These are phyloP conservation scores for Lasioglossum lativentre DNA, from an alignment of 2,888 invertebrate species.

Conservation along the genomic window DNA sequence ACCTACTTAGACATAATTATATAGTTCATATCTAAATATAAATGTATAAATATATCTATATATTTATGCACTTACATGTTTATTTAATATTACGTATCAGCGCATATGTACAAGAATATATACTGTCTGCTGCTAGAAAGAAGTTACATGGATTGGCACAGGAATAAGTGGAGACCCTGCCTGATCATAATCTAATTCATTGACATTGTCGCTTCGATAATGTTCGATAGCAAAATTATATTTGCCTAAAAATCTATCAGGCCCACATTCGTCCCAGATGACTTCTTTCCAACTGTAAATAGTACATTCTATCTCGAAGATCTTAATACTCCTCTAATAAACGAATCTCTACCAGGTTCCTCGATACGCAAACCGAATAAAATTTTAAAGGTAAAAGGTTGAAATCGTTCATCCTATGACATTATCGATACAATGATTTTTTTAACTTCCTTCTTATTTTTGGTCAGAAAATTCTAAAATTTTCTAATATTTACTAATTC, in stretches of 20 bases:
- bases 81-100: conserved; percentile 68
- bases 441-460: background rate
- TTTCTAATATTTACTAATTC: conserved; percentile 1
- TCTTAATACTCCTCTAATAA: conserved; percentile 44
- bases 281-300: background rate
- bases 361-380: conserved; percentile 51
- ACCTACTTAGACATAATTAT: conserved; percentile 11
- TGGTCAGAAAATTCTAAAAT: background rate
- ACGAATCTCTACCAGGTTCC: conserved; percentile 53
- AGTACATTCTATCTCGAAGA: conserved; percentile 67
- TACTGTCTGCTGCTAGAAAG: conserved; percentile 37
- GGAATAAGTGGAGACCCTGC: background rate
- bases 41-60: conserved; percentile 6
- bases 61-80: conserved; percentile 57
- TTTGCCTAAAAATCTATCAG: background rate
- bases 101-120: conserved; percentile 82
- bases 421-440: background rate
- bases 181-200: background rate
- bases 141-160: background rate
- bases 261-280: background rate
- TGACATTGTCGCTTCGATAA: background rate
- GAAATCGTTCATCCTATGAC: background rate
- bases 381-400: conserved; percentile 17
- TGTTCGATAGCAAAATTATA: background rate
- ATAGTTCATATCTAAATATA: conserved; percentile 37